Evolutionary conservation across 2,888 invertebrate genomes (phyloP).

Genomic region (Heteromurus nitidus): DNA sequence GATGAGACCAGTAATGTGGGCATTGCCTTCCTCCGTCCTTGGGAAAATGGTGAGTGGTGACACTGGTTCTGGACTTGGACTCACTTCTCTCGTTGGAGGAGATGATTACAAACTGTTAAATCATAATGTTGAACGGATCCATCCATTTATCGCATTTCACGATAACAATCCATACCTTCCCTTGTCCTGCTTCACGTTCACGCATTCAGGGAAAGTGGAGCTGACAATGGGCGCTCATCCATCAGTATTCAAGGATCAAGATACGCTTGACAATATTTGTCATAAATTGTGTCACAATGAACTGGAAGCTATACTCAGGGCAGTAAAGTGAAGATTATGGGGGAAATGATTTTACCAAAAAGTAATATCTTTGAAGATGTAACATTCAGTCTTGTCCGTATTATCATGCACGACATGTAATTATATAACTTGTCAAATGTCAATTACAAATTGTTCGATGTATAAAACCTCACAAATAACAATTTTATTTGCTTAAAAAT

Average conservation of each 20-base stretch:
- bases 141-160: slow-evolving; percentile 28
- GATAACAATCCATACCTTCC: slow-evolving; percentile 37
- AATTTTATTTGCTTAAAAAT: too few species aligned
- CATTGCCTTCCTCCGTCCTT: too few species aligned
- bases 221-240: slow-evolving; percentile 53
- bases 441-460: too few species aligned
- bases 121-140: neutral
- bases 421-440: too few species aligned
- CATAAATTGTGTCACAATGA: slow-evolving; percentile 44
- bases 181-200: slow-evolving; percentile 51
- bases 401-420: too few species aligned
- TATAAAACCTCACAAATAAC: too few species aligned
- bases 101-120: slow-evolving; percentile 40
- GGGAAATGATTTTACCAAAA: too few species aligned
- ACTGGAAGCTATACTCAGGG: too few species aligned
- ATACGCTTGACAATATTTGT: slow-evolving; percentile 21
- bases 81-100: slow-evolving; percentile 41
- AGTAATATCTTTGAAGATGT: too few species aligned
- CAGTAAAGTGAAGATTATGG: too few species aligned
- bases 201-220: slow-evolving; percentile 49
- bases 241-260: slow-evolving; percentile 22
- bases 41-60: slow-evolving; percentile 17
- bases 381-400: too few species aligned
- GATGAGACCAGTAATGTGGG: slow-evolving; percentile 32
- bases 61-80: slow-evolving; percentile 12